Evolutionary conservation across 2,113 vertebrate species (phyloP).

Genomic region (Penelope pileata): DNA sequence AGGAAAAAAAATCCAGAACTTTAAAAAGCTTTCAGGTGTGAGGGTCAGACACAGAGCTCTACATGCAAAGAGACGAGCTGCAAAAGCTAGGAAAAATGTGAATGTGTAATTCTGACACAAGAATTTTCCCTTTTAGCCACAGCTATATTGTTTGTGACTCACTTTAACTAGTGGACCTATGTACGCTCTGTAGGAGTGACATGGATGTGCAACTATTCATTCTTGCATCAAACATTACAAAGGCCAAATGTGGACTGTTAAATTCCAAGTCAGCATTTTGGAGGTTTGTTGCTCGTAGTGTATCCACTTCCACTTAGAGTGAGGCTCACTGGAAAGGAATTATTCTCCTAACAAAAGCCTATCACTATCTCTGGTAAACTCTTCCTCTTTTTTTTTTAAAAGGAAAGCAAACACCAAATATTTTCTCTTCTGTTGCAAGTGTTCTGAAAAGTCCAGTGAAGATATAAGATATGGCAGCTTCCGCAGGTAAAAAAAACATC

Average conservation of each 20-base stretch:
- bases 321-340: not conserved
- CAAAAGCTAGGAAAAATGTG: not conserved
- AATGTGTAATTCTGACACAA: not conserved
- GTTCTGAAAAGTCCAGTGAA: not conserved
- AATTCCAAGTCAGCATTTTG: not conserved
- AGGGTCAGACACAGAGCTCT: not conserved
- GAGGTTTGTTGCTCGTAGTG: not conserved
- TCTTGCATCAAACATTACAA: not conserved
- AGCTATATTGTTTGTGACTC: not conserved
- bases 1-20: constrained; percentile 20
- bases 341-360: not conserved
- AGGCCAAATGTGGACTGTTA: not conserved
- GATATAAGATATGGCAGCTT: not conserved
- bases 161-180: not conserved
- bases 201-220: not conserved
- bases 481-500: not conserved
- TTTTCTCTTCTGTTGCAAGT: not conserved
- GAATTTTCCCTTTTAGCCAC: not conserved
- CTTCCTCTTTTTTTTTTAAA: not conserved
- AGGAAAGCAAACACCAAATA: not conserved
- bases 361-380: not conserved
- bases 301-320: not conserved
- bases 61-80: not conserved
- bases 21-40: not conserved
- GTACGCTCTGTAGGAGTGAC: not conserved